Conservation (phyloP, 2,888 invertebrate species). For the Aleiodes testaceus region DNA sequence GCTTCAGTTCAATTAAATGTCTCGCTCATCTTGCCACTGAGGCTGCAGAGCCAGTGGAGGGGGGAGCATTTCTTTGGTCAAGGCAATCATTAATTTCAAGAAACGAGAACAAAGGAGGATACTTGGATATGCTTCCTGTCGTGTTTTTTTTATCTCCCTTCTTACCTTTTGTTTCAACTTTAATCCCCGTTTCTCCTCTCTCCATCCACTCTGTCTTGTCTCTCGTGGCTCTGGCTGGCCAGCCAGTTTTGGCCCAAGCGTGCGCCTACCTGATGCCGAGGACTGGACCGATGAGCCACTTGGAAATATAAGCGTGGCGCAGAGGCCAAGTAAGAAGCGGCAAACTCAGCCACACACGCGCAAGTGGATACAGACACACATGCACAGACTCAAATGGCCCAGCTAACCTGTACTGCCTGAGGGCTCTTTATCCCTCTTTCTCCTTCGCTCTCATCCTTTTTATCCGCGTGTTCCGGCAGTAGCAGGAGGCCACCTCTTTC, state of each 20-base stretch:
- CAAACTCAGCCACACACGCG: conserved; percentile 6
- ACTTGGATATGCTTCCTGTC: conserved; percentile 52
- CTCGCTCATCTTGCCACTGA: conserved; percentile 38
- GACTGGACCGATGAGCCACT: conserved; percentile 35
- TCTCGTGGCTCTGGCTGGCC: conserved; percentile 1
- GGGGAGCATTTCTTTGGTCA: conserved; percentile 55
- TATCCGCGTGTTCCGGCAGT: conserved; percentile 47
- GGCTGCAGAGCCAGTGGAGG: too few relatives aligned
- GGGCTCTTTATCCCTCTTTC: conserved; percentile 30
- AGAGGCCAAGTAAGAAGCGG: too few relatives aligned
- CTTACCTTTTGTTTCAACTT: conserved; percentile 24
- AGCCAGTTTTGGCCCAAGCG: not conserved
- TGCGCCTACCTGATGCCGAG: not conserved
- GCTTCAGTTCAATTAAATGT: conserved; percentile 64
- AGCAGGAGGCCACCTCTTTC: conserved; percentile 38
- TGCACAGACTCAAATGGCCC: not conserved
- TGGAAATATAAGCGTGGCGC: conserved; percentile 2
- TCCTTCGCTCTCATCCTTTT: not conserved
- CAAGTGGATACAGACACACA: not conserved
- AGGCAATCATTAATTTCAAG: conserved; percentile 68
- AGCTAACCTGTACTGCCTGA: conserved; percentile 49
- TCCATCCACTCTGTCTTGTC: too few relatives aligned
- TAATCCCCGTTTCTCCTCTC: conserved; percentile 19
- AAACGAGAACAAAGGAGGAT: conserved; percentile 68
- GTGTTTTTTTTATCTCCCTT: conserved; percentile 30